Percentiles rank a stretch among this genome's conserved stretches.
Evolutionary conservation across 2,113 vertebrate species (phyloP).

Genomic region (Nematolebias whitei): DNA sequence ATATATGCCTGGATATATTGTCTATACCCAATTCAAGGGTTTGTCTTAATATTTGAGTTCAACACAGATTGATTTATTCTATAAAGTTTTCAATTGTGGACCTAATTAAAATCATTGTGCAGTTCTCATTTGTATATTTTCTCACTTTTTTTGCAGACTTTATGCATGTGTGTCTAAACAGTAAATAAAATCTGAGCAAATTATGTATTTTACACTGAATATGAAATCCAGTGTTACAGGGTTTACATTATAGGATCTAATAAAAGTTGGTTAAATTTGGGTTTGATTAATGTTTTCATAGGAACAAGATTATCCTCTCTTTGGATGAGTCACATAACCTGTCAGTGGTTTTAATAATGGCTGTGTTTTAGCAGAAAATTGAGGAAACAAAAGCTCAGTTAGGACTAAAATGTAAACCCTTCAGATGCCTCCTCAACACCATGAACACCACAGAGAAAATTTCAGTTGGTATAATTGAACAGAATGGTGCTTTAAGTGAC

Average conservation of each 20-base stretch:
- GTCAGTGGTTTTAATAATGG: background rate
- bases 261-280: background rate
- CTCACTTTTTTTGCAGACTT: background rate
- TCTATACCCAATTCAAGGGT: slow-evolving; percentile 5
- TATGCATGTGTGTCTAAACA: background rate
- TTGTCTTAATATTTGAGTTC: slow-evolving; percentile 3
- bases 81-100: background rate
- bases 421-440: background rate
- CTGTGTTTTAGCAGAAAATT: background rate
- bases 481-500: background rate
- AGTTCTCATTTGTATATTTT: background rate
- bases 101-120: slow-evolving; percentile 1
- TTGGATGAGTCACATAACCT: background rate
- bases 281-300: background rate
- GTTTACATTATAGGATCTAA: too few relatives aligned
- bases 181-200: too few relatives aligned
- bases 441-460: background rate
- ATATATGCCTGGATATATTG: too few relatives aligned
- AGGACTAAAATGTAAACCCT: background rate
- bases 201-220: too few relatives aligned
- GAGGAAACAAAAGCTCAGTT: background rate
- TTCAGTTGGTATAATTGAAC: background rate
- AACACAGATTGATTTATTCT: background rate
- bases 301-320: too few relatives aligned
- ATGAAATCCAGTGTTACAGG: too few relatives aligned